Evolutionary conservation across 2,888 invertebrate species (phyloP), one percentile per base, ranked within the genome.

Genomic region (Polymixis lichenea): DNA sequence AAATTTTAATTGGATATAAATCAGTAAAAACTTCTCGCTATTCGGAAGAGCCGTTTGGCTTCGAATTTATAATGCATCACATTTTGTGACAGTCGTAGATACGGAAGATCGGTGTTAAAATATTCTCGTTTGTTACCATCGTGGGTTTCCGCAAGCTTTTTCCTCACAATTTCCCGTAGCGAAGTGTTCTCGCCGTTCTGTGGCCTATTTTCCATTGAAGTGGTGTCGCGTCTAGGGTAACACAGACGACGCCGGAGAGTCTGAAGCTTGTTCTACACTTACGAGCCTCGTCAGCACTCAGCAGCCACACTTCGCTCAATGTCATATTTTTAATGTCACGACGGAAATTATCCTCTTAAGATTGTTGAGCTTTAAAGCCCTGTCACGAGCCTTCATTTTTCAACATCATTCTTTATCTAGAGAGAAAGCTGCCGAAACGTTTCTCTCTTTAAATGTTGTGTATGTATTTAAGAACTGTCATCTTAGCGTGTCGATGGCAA

Each of bases 131-230:
- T 83, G 84, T 86, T 84, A 86, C 66, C 71, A 80, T 85, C 84
- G 82, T 73, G 73, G 56, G 72, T 86, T 89, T 88, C 86, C 85
- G 80, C 79, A 73, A 86, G 84, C 81, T 89, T 90, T 87, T 92
- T 90, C 92, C 90, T 88, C 89, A 89, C 91, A 91, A 94, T 94
- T 95, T 93, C 92, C 92, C 90, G 88, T 88, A 84, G 85, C 82
- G 84, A 90, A 90, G 86, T 90, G 89, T 91, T 90, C 89, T 86
- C 86, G 87, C 88, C 86, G 87, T 84, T 89, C 87, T 83, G 89
- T 93, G 95, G 89, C 95, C 95, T 93, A 95, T 94, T 94, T 95
- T 92, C 91, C 89, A 91, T 91, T 93, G 90, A 90, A 91, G 92
- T 88, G 90, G 78, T 89, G 90, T 90, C 90, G 86, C 88, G 88